phyloP scores from a whole-genome alignment of 2,888 invertebrate species.

The Oligia latruncula region DNA sequence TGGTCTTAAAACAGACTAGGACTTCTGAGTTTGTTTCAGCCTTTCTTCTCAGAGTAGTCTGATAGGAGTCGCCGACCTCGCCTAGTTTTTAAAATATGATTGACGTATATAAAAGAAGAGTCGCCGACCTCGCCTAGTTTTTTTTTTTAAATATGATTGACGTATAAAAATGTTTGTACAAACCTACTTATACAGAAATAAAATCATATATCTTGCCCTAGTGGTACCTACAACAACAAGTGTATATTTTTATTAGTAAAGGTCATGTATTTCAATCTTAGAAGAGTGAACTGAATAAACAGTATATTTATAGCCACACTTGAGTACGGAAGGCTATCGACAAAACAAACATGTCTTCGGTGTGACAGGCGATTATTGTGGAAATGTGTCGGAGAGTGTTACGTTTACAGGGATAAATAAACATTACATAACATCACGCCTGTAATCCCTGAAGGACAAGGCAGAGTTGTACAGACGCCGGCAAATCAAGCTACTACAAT shows the following conservation, averaged over 20 bases:
- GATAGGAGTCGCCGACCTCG: too few relatives aligned
- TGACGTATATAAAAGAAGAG: neutral
- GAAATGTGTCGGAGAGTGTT: neutral
- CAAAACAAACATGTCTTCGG: neutral
- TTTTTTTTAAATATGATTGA: too few relatives aligned
- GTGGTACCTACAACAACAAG: neutral
- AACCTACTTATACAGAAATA: neutral
- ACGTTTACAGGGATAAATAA: neutral
- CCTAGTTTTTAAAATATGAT: too few relatives aligned
- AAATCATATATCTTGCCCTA: neutral
- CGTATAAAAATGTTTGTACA: neutral
- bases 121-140: too few relatives aligned
- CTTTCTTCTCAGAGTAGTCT: too few relatives aligned
- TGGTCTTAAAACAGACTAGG: too few relatives aligned
- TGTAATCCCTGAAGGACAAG: too few relatives aligned
- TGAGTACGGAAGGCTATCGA: neutral
- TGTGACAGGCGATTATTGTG: neutral
- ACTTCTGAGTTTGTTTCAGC: too few relatives aligned
- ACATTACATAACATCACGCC: too few relatives aligned
- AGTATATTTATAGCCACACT: neutral
- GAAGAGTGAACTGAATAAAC: neutral
- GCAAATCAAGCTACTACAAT: too few relatives aligned
- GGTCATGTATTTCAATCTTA: neutral
- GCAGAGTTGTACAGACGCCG: too few relatives aligned
- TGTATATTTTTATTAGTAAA: constrained; percentile 1